Base-by-base conservation (phyloP, 92 coral and sea anemone genomes). In the Micromussa lordhowensis region DNA sequence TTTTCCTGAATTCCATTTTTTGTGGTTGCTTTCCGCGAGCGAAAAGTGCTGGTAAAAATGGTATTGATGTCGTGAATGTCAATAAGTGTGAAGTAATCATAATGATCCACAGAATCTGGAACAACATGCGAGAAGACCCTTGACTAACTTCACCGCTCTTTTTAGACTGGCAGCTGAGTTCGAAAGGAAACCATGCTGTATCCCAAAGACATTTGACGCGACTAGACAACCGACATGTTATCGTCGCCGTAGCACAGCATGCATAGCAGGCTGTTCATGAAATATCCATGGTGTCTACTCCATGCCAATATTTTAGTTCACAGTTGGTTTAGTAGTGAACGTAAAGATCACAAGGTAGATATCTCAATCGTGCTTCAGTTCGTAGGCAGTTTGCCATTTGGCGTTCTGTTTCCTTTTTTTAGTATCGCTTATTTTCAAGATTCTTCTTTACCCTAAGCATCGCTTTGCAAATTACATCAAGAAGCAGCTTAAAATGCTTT, bases 51-150 rank as follows among this genome's bases (percentile, higher is more conserved):
- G 3, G 70, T 59, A 32, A 36, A n/a, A 61, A 24, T 64, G 38
- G 51, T 36, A 69, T 64, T 64, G 44, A 58, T 81, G 35, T 19
- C 55, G 26, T 24, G 85, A 81, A 63, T 38, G 85, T 81, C 29
- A 81, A 81, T 66, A 81, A 48, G 36, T 36, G 68, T 58, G 35
- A 59, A 31, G 36, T 81, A 81, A 81, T 80, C 72, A 80, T 29
- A 30, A 64, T 64, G 24, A 44, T 14, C 22, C 68, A 51, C 29
- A 49, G 51, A 70, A 69, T 48, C 78, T 57, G 26, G 78, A 73
- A 36, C 78, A 73, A 73, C 26, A 73, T 24, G 78, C 48, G 49
- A 24, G 51, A 28, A 69, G 31, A 17, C 63, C 40, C 40, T 29
- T 26, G 77, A 69, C 86, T 44, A 30, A 26, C 77, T 31, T 69